Base-by-base conservation (phyloP, 2,888 invertebrate species). In the Watsonalla binaria region DNA sequence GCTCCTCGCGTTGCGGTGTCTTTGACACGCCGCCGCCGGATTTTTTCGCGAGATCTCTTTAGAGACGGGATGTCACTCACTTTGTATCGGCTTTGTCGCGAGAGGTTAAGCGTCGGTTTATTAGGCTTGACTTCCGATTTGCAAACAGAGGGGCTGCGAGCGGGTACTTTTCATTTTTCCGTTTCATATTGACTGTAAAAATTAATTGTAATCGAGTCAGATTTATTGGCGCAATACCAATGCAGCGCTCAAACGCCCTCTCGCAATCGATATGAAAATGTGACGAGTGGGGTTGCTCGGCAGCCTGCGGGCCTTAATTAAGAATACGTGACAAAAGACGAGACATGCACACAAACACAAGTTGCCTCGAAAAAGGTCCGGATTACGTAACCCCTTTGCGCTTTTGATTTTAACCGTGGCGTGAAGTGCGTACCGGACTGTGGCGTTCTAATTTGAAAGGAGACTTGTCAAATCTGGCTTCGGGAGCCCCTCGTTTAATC, bases 291-390 rank as follows among this genome's bases (percentile, higher is more conserved):
- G 85, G 87, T 81, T 74, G 80, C 78, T 70, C 72, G 75, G 84
- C 84, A 80, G 82, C 81, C 78, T 77, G 77, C 79, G 81, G 81
- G 77, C 82, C 81, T 91, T 91, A 91, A 91, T 91, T 91, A 91
- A 90, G 91, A 90, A 89, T 90, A 91, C 91, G 91, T 91, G 91
- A 91, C 90, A 91, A 91, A 91, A 91, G 91, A 90, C 84, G 89
- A 85, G 88, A 86, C 86, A 83, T 82, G 81, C 84, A 85, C 84
- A 87, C 82, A 87, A 83, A 86, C 78, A 86, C 80, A 86, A 85
- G 85, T 80, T 74, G 79, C 76, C 68, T 66, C 69, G 82, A 88
- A 90, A 91, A 90, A 90, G 90, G 90, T 86, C 81, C 76, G 87
- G 90, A 90, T 89, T 90, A 90, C 72, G 81, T 86, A 86, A 89